These are phyloP conservation scores for Cynocephalus volans DNA, from an alignment of 2,113 vertebrate genomes.

Conservation along the genomic window DNA sequence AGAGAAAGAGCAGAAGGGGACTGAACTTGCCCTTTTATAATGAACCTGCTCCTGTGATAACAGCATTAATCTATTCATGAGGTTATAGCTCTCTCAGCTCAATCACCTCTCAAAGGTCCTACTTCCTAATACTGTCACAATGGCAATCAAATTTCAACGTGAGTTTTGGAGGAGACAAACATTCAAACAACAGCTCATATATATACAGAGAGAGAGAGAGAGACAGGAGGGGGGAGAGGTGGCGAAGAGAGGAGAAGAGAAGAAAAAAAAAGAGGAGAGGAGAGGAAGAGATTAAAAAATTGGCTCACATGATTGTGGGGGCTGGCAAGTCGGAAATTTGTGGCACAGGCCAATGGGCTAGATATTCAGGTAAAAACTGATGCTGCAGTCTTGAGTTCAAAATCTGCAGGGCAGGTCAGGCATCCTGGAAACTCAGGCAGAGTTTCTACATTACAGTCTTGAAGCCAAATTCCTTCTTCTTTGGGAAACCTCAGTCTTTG, in stretches of 20 bases:
- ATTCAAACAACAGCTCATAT: background rate
- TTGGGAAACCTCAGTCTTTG: constrained; percentile 21
- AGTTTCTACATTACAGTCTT: background rate
- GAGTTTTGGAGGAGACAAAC: background rate
- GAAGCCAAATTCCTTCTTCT: constrained; percentile 10
- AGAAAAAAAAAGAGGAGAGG: no score
- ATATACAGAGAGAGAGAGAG: background rate
- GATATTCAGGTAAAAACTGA: background rate
- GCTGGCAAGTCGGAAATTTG: background rate
- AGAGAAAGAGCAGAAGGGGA: background rate
- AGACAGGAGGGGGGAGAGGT: no score
- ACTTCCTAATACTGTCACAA: background rate
- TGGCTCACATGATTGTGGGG: background rate
- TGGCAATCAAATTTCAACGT: background rate
- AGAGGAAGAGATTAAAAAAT: background rate
- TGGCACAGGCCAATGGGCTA: background rate
- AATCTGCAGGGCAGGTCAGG: background rate
- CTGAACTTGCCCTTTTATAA: background rate
- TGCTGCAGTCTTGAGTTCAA: background rate
- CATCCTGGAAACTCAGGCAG: constrained; percentile 14
- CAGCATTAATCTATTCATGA: background rate
- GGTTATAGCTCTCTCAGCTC: background rate
- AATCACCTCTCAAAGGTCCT: background rate
- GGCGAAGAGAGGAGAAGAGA: no score
- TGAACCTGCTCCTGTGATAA: background rate